These are phyloP conservation scores for Drosophila pullipes DNA, from an alignment of 2,888 invertebrate genomes.

Conservation along the genomic window DNA sequence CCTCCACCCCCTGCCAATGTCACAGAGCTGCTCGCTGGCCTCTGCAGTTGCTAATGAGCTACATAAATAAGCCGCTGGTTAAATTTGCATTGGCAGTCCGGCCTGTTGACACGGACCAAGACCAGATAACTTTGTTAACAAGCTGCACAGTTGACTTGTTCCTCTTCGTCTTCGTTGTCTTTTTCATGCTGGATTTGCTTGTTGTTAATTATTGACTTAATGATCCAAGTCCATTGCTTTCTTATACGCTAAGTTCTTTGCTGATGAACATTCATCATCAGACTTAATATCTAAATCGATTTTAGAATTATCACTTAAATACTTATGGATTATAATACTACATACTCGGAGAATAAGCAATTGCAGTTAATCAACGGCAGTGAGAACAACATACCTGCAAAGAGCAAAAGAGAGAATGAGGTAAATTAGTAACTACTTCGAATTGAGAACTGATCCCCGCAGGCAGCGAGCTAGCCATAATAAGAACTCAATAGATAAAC, in stretches of 20 bases:
- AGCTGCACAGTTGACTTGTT: slow-evolving; percentile 41
- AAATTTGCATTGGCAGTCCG: slow-evolving; percentile 70
- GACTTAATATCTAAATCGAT: too few relatives aligned
- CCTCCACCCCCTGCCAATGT: not conserved
- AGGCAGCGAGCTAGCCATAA: slow-evolving; percentile 12
- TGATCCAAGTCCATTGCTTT: slow-evolving; percentile 60
- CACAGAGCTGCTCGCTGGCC: not conserved
- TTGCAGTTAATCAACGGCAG: slow-evolving; percentile 18
- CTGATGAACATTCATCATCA: not conserved
- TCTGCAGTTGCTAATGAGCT: slow-evolving; percentile 64
- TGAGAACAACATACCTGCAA: slow-evolving; percentile 44
- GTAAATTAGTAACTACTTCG: slow-evolving; percentile 38
- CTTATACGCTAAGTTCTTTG: not conserved
- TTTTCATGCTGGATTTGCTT: not conserved
- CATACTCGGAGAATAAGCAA: slow-evolving; percentile 1
- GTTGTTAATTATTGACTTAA: slow-evolving; percentile 33
- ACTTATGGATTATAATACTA: not conserved
- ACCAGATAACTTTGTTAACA: slow-evolving; percentile 67
- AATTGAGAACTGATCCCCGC: slow-evolving; percentile 31
- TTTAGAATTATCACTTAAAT: not conserved
- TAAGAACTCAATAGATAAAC: slow-evolving; percentile 26
- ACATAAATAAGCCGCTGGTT: slow-evolving; percentile 68
- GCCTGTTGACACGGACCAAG: slow-evolving; percentile 55
- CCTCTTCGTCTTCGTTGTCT: slow-evolving; percentile 10
- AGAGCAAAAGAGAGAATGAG: slow-evolving; percentile 24